A percentile compares a stretch with the other conserved stretches of the same genome.
phyloP scores from a whole-genome alignment of 2,888 invertebrate species.

The Choreutis nemorana region DNA sequence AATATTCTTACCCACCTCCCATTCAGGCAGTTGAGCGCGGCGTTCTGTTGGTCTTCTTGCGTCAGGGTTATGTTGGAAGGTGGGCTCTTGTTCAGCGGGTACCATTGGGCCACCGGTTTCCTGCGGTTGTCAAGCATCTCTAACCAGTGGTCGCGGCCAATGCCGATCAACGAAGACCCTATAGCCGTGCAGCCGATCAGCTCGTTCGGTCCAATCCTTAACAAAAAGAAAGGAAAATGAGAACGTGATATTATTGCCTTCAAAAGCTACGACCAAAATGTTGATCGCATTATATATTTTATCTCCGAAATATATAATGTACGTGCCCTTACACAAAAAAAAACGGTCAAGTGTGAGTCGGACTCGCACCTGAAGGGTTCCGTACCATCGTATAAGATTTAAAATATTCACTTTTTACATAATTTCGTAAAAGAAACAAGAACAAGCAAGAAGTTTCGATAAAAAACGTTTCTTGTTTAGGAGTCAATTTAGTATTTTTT shows the following conservation, averaged over 20 bases:
- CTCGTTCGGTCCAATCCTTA: conserved; percentile 86
- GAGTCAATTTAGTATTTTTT: no score
- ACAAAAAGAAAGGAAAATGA: conserved; percentile 11
- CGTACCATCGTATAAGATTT: no score
- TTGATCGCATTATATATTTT: no score
- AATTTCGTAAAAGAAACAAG: no score
- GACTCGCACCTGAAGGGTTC: no score
- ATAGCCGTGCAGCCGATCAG: conserved; percentile 86
- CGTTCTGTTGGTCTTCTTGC: conserved; percentile 63
- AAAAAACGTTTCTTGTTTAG: no score
- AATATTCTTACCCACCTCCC: conserved; percentile 67
- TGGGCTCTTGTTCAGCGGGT: conserved; percentile 76
- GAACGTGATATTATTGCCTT: neutral
- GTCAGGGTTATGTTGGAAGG: conserved; percentile 68
- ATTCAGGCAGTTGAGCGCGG: conserved; percentile 73
- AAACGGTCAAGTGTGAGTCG: no score
- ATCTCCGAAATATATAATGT: no score
- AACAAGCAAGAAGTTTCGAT: no score
- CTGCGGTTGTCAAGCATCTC: conserved; percentile 85
- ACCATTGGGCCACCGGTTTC: conserved; percentile 87
- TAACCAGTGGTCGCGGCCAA: conserved; percentile 84
- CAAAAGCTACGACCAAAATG: no score
- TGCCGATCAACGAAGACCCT: conserved; percentile 77
- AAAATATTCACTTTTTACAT: no score
- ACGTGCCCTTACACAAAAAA: no score